phyloP scores from a whole-genome alignment of 64 coral and sea anemone species.

The Stylophora pistillata region DNA sequence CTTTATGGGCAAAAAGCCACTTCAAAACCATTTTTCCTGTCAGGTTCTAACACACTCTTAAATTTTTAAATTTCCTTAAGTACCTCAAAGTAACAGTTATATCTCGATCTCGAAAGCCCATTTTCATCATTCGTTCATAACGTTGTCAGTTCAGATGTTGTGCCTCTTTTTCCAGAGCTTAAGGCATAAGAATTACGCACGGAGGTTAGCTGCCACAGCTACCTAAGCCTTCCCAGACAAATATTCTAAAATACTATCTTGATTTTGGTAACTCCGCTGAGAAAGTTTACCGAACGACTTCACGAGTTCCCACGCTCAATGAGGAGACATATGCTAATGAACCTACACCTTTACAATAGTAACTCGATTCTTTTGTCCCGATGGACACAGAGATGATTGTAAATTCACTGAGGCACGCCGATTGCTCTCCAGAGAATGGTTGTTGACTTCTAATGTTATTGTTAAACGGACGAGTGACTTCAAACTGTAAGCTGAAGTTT shows the following conservation, averaged over 20 bases:
- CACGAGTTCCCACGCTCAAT: not conserved
- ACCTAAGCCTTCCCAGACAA: not conserved
- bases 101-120: not conserved
- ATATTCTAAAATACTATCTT: not conserved
- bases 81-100: not conserved
- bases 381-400: not conserved
- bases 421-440: not conserved
- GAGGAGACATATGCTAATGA: slow-evolving; percentile 16
- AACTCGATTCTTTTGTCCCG: not conserved
- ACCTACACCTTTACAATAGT: not conserved
- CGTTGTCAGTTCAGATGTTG: not conserved
- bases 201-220: not conserved
- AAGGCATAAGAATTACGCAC: not conserved
- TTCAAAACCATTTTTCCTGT: no score
- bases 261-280: not conserved
- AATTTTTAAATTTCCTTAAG: no score
- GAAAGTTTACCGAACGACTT: not conserved
- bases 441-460: not conserved
- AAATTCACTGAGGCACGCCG: not conserved
- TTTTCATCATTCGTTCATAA: not conserved
- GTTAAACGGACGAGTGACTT: not conserved
- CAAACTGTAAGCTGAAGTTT: not conserved
- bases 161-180: not conserved
- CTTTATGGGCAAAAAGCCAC: no score
- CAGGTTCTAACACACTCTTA: no score